Evolutionary conservation across 2,888 invertebrate genomes (phyloP), one percentile per base, ranked within the genome.

Genomic region (Ptycholaimellus sp.): DNA sequence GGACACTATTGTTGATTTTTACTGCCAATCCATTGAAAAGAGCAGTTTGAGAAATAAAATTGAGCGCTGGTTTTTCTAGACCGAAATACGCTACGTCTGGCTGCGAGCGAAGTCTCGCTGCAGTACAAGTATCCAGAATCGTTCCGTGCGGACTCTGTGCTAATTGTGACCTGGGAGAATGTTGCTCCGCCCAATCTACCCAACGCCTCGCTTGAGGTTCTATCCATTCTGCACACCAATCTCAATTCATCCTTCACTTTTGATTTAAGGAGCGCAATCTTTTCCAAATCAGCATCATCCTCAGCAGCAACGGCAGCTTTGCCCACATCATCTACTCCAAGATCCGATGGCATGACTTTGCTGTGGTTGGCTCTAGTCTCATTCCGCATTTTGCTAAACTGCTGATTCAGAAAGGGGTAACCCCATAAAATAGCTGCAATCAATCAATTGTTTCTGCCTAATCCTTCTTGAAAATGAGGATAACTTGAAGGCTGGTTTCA

Each of bases 301-400:
- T 55, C 31, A 54, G 53, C 9, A 48, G 51, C 19, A 39, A 45
- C 22, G 51, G 51, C 38, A 49, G 53, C 20, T 56, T 57, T 37
- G 54, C 52, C 3, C 56, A 56, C 36, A 38, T 56, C 37, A 47
- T 56, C 17, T 56, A 56, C 48, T 52, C 50, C 33, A 44, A 49
- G 35, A 42, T 56, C 6, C 42, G 39, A 3, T 40, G 46, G 23
- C 47, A 46, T 25, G 38, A 40, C 6, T 40, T 47, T 14, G 53
- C 55, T 3, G 44, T 52, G 34, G 53, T 53, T 32, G 41, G 51
- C 44, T 33, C 14, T 36, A 22, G 30, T 13, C 18, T 17, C 38
- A 14, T 31, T 27, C 9, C 9, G n/a, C n/a, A n/a, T n/a, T n/a
- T n/a, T n/a, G n/a, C n/a, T n/a, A n/a, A n/a, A n/a, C n/a, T 23